A percentile compares a stretch with the other conserved stretches of the same genome.
Conservation (phyloP, 1,140 invertebrate species). For the Lepidurus apus region DNA sequence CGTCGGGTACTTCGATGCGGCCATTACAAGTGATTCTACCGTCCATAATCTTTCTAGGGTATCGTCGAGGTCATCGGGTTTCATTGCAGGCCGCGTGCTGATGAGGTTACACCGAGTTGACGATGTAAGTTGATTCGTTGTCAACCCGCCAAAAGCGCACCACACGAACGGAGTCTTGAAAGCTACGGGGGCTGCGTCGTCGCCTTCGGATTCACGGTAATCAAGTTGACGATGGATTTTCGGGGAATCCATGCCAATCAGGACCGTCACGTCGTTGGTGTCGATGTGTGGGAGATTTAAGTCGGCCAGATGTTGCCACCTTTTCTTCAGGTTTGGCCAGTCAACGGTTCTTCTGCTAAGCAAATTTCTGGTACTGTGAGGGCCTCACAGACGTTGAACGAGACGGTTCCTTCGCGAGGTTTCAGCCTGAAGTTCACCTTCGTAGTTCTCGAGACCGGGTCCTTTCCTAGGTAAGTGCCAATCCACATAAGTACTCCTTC, state of each 20-base stretch:
- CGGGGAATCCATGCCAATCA: not conserved
- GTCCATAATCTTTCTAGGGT: constrained; percentile 31
- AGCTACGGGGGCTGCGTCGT: not conserved
- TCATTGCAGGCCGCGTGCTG: not conserved
- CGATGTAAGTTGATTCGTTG: not conserved
- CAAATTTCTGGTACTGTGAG: not conserved
- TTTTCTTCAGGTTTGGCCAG: not conserved
- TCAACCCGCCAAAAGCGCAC: not conserved
- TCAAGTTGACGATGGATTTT: not conserved
- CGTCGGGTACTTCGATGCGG: not conserved
- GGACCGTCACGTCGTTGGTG: not conserved
- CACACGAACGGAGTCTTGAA: constrained; percentile 26
- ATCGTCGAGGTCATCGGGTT: constrained; percentile 25
- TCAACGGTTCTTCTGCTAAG: not conserved
- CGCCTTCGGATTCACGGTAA: not conserved
- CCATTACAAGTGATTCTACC: constrained; percentile 33
- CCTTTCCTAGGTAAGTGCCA: constrained; percentile 16
- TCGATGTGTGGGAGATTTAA: not conserved
- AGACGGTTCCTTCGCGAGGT: not conserved
- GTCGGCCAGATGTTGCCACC: not conserved
- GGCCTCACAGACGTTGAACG: not conserved
- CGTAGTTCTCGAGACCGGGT: not conserved
- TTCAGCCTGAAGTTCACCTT: not conserved
- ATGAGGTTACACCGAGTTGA: not conserved
- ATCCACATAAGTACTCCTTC: not conserved